Evolutionary conservation across 2,113 vertebrate species (phyloP), one percentile per base, ranked within the genome.

Genomic region (Hydropotes inermis): DNA sequence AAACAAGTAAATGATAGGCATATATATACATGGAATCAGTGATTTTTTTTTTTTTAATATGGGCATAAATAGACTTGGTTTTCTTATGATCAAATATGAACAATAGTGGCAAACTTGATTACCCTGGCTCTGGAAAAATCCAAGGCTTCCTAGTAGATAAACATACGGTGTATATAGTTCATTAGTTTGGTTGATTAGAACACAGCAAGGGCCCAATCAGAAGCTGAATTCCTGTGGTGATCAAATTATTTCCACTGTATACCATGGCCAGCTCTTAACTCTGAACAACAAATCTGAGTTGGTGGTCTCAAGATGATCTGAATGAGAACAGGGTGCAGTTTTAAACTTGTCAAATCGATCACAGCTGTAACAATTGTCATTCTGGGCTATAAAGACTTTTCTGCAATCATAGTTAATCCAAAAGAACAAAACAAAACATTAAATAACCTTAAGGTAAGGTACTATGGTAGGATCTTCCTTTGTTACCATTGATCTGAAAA

Each of bases 131-230:
- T 43, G 76, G 70, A n/a, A 78, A 27, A 96, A 85, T 47, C 82
- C 85, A 86, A 84, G 17, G 2, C 50, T 96, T 64, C 55, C 82
- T 61, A 36, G 36, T 12, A 89, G 79, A 74, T 89, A 95, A 90
- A 89, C 39, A 76, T 61, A 33, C 0, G 1, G n/a, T 33, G 19
- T 60, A n/a, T 17, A 15, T 7, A 87, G 30, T 45, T 97, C 81
- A 95, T 98, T 97, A 94, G 92, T 94, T 50, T 82, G 19, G 2
- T 82, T 97, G 95, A 98, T 96, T 85, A 94, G 76, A 92, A 90
- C 58, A 91, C 92, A 96, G 74, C 0, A 4, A 95, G 94, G 25
- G 81, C 84, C 92, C 89, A 96, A 89, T 97, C 87, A 85, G 83
- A 96, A 43, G 54, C 47, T 30, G 54, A 95, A 60, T 97, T 96